Evolutionary conservation across 2,797 vertebrate species (phyloP).

Genomic region (Acanthurus tractus): DNA sequence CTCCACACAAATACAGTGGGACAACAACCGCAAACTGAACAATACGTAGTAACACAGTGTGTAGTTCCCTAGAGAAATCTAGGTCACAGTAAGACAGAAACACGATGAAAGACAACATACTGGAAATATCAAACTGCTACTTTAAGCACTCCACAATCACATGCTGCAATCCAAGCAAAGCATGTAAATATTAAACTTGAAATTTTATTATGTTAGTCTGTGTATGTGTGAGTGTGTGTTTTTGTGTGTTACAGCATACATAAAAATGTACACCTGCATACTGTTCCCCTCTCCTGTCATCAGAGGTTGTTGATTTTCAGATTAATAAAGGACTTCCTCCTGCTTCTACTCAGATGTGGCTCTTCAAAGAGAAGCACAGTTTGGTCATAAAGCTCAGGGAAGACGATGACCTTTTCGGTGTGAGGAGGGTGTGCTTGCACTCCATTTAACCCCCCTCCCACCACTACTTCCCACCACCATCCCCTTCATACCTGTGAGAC

Average conservation of each 20-base stretch:
- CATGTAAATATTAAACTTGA: conserved; percentile 24
- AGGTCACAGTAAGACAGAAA: conserved; percentile 69
- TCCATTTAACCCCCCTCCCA: conserved; percentile 61
- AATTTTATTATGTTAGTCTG: conserved; percentile 22
- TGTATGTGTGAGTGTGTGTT: not conserved
- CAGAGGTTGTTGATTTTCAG: conserved; percentile 53
- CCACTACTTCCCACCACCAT: conserved; percentile 25
- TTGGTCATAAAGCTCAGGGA: conserved; percentile 44
- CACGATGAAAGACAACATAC: conserved; percentile 48
- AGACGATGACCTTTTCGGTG: conserved; percentile 59
- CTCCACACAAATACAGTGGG: conserved; percentile 40
- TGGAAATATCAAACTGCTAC: conserved; percentile 53
- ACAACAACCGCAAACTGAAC: conserved; percentile 65
- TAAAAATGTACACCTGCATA: conserved; percentile 47
- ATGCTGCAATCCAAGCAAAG: conserved; percentile 47
- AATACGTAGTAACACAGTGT: conserved; percentile 58
- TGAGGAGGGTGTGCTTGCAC: conserved; percentile 57
- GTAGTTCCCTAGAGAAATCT: conserved; percentile 71
- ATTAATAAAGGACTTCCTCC: conserved; percentile 58
- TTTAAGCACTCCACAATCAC: conserved; percentile 36
- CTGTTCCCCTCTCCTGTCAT: conserved; percentile 49
- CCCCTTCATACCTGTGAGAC: conserved; percentile 26
- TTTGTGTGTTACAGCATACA: conserved; percentile 6
- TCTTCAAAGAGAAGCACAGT: conserved; percentile 63
- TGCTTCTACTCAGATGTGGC: conserved; percentile 40